Evolutionary conservation across 2,113 vertebrate genomes (phyloP), one percentile per base, ranked within the genome.

Genomic region (Zeus faber): DNA sequence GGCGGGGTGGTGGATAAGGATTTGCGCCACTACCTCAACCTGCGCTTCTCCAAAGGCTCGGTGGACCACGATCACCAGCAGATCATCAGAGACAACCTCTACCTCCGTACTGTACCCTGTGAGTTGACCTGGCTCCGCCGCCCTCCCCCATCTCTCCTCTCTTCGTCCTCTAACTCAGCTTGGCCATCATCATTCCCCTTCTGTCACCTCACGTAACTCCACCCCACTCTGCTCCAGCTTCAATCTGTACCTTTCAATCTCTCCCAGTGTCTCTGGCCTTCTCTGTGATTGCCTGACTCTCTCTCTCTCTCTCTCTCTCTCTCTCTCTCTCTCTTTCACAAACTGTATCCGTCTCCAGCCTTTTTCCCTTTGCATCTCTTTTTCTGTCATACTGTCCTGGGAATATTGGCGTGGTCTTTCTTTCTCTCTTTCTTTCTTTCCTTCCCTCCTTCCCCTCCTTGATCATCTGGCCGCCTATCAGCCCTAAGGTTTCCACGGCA

Each of bases 71-170:
- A 99, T 83, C 94, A 99, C 58, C 97, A 99, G 81, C 97, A 99
- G 91, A 99, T 98, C 85, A 99, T 99, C 83, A 92, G 97, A 77
- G 97, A 99, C 90, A 99, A 99, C 79, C 95, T 99, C 86, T 99
- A 99, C 93, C 94, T 99, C 88, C 95, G 97, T 69, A 99, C 96
- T 0, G 93, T 99, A 83, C 97, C 97, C 57, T 99, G 97, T 99
- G 65, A 99, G 97, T 98, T 56, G 39, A n/a, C n/a, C n/a, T n/a
- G n/a, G n/a, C n/a, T n/a, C n/a, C n/a, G n/a, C n/a, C n/a, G n/a
- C n/a, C n/a, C 65, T 49, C n/a, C n/a, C 18, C n/a, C 64, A 44
- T 25, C 17, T 54, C 11, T 5, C 45, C n/a, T 24, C 10, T 18
- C 24, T 25, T 8, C 22, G 17, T 31, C 16, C 4, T 20, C 4